Base-by-base conservation (phyloP, 2,888 invertebrate genomes). In the Dascillus cervinus region DNA sequence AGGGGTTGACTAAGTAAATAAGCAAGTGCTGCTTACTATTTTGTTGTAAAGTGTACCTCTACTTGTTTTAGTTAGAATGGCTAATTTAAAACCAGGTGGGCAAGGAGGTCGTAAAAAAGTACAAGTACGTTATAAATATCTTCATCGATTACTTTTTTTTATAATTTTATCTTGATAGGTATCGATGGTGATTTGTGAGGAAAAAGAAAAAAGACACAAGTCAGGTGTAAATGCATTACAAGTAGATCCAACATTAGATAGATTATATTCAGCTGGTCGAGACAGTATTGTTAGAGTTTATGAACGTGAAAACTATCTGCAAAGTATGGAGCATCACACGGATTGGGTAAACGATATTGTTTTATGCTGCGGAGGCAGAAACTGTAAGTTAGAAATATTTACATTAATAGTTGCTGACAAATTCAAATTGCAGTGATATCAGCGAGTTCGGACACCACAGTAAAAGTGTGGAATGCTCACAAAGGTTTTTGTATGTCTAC, bases 291-390 rank as follows among this genome's bases (percentile, higher is more conserved):
- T 98, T 52, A 75, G 98, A 57, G 92, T 86, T 53, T 92, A 89
- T 82, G 82, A 87, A 62, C 73, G 79, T 62, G 84, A 87, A 44
- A 79, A 78, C 29, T 96, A 92, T 59, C 75, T 91, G 39, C 89
- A 92, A 58, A 92, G 95, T 14, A 92, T 99, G 94, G 97, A 98
- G 63, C 97, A 98, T 66, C 98, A 98, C 62, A 97, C 96, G 2
- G 98, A 98, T 66, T 98, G 98, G 98, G 96, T 98, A 26, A 98
- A 98, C 66, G 98, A 98, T 67, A 92, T 99, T 59, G 88, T 97
- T 20, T 72, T 98, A 13, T 98, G 97, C 62, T 96, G 96, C 65
- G 88, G 88, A 44, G 97, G 97, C 19, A 84, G 90, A 64, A 94
- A 96, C 66, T 76, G 89, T 89, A 67, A 68, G 75, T 68, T 29